Conservation (phyloP, 2,888 invertebrate genomes). For the Sialis fuliginosa region DNA sequence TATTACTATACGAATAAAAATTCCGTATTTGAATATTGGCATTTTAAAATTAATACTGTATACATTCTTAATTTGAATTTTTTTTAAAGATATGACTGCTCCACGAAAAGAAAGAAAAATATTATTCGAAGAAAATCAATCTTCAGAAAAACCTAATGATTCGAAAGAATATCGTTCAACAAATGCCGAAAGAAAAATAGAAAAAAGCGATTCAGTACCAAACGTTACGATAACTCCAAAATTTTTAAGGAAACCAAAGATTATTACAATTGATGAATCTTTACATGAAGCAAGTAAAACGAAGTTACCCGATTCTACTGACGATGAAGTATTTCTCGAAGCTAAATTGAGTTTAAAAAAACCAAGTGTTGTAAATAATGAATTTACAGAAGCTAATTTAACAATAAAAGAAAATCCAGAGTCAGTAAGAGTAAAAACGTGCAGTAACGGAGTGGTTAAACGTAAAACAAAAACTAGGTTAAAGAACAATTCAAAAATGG, state of each 20-base stretch:
- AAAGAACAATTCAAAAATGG: constrained; percentile 3
- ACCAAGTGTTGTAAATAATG: not conserved
- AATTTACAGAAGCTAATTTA: not conserved
- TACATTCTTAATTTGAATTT: not conserved
- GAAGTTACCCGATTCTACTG: not conserved
- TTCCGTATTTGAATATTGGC: not conserved
- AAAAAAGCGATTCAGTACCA: not conserved
- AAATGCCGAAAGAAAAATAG: not conserved
- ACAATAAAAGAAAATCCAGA: not conserved
- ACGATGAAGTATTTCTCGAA: not conserved
- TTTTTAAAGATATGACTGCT: constrained; percentile 17
- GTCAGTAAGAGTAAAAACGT: not conserved
- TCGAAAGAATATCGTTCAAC: not conserved
- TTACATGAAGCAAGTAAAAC: not conserved
- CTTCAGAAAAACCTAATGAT: not conserved
- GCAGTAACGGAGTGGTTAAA: constrained; percentile 4
- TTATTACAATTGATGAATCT: not conserved
- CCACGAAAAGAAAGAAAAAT: constrained; percentile 9
- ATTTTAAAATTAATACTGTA: not conserved
- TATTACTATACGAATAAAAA: too few relatives aligned
- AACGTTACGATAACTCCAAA: constrained; percentile 5
- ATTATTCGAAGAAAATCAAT: not conserved
- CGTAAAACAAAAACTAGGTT: constrained; percentile 1
- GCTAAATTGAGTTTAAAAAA: not conserved
- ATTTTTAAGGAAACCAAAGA: constrained; percentile 1